Percentiles rank a stretch among this genome's conserved stretches.
Conservation (phyloP, 2,797 vertebrate species). For the Chloroceryle inda region DNA sequence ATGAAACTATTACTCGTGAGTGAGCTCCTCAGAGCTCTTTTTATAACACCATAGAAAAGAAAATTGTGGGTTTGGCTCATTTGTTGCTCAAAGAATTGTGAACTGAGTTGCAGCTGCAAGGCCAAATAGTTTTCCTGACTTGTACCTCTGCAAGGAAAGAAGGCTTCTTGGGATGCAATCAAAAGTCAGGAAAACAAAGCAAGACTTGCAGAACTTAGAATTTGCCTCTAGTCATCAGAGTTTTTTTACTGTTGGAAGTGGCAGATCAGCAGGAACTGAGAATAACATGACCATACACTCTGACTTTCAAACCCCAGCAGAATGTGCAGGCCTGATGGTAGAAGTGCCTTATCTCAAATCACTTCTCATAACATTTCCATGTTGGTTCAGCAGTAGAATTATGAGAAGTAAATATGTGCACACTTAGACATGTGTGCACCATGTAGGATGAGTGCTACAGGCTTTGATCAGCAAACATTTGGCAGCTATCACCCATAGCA, state of each 20-base stretch:
- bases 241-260: neutral
- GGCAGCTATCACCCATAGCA: neutral
- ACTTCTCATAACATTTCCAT: neutral
- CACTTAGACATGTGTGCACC: neutral
- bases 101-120: neutral
- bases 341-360: conserved; percentile 2
- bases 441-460: neutral
- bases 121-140: neutral
- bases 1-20: neutral
- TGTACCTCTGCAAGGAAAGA: neutral
- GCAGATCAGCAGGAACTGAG: neutral
- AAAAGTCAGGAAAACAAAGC: neutral
- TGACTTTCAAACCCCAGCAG: neutral
- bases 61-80: neutral
- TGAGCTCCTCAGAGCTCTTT: neutral
- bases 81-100: neutral
- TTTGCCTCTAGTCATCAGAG: neutral
- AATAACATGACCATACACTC: neutral
- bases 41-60: neutral
- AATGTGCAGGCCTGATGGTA: neutral
- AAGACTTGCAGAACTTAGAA: neutral
- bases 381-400: neutral
- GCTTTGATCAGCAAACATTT: neutral
- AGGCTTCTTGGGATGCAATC: neutral
- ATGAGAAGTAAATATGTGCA: neutral